Base-by-base conservation (phyloP, 2,113 vertebrate species). In the Carollia perspicillata region DNA sequence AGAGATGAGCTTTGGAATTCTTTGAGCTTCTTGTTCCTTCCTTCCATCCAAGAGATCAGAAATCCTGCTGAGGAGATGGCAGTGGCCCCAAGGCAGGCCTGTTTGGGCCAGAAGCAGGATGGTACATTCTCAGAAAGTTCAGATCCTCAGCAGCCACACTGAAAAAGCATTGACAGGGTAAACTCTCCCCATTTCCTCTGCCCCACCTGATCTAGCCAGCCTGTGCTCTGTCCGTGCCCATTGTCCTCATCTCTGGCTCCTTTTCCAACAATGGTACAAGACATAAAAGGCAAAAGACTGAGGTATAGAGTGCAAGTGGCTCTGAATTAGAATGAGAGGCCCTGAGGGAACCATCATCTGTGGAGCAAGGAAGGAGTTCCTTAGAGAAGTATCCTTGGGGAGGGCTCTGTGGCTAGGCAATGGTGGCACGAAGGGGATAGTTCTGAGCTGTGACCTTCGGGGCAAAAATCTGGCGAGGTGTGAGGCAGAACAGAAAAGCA, bases 241-340 rank as follows among this genome's bases (percentile, higher is more conserved):
- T 92, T 97, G 87, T 77, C 66, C 75, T 71, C 16, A 8, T 55
- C 66, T 88, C 69, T 72, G 78, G 60, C 84, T 97, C 40, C 72
- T 89, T 93, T 79, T 75, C n/a, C 63, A 69, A 87, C 75, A 84
- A 37, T 55, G 75, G 26, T 58, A 90, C n/a, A 42, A 12, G 26
- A 92, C 23, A 95, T 63, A 95, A 92, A 94, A 93, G 53, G 22
- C 47, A 75, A 69, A 95, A 90, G 18, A 16, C 60, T 68, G 42
- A 83, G n/a, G n/a, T 47, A 26, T 5, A 26, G 30, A 68, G 53
- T 49, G 55, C 74, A 65, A 83, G 53, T 63, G 40, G 51, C 68
- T 94, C 11, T 78, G 42, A 94, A 72, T 94, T 89, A 63, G 63
- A 55, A 35, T 69, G 65, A 90, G 69, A 85, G 40, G 47, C 33